Percentiles rank a stretch among this genome's conserved stretches.
Evolutionary conservation across 2,113 vertebrate genomes (phyloP).

Genomic region (Xenopus laevis): DNA sequence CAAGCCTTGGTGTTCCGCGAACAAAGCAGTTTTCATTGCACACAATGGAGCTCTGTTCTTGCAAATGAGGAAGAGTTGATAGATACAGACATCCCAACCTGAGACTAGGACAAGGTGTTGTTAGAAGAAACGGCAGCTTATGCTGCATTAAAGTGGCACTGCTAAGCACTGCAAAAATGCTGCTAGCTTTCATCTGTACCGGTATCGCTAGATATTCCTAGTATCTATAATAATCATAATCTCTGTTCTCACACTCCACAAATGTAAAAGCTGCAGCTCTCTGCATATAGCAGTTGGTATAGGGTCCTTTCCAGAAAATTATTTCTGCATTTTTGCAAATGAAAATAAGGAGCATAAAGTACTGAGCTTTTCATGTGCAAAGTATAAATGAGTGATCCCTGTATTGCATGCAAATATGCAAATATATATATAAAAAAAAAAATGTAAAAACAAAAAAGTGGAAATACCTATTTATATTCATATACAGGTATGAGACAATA

Average conservation of each 20-base stretch:
- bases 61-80: conserved; percentile 81
- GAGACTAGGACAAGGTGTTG: conserved; percentile 52
- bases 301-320: no score
- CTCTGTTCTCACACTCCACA: background rate
- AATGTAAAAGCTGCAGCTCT: background rate
- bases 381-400: background rate
- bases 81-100: conserved; percentile 72
- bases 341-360: background rate
- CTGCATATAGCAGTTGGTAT: no score
- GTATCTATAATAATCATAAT: conserved; percentile 1
- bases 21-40: conserved; percentile 74
- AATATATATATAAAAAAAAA: background rate
- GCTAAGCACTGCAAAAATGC: conserved; percentile 3
- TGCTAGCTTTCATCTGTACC: conserved; percentile 7
- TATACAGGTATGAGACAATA: no score
- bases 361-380: background rate
- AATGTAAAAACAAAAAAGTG: background rate
- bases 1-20: conserved; percentile 54
- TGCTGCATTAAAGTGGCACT: conserved; percentile 31
- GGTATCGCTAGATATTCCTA: background rate
- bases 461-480: no score
- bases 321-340: background rate
- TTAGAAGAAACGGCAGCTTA: conserved; percentile 43
- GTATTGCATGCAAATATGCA: background rate
- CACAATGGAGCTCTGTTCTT: conserved; percentile 74